These are phyloP conservation scores for Augochlorella aurata DNA, from an alignment of 2,888 invertebrate genomes.

Conservation along the genomic window DNA sequence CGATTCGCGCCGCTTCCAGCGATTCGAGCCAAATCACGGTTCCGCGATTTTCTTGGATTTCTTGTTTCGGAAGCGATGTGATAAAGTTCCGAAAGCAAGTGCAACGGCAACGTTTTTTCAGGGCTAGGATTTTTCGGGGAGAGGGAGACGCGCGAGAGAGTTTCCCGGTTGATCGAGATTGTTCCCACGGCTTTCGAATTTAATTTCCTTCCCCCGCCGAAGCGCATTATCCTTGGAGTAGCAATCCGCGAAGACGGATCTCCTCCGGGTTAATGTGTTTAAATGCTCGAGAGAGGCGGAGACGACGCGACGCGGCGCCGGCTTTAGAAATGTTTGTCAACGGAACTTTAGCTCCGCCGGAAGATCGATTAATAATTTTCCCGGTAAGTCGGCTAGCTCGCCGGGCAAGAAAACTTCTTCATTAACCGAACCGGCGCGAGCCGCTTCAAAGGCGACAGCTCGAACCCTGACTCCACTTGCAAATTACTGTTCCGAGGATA, in stretches of 20 bases:
- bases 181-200: neutral
- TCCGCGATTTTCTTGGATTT: no score
- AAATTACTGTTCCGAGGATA: slow-evolving; percentile 43
- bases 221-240: neutral
- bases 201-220: slow-evolving; percentile 8
- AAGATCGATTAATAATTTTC: slow-evolving; percentile 50
- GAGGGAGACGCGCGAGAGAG: neutral
- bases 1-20: no score
- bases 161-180: neutral
- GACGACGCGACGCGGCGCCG: neutral
- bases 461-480: slow-evolving; percentile 12
- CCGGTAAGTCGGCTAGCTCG: slow-evolving; percentile 12
- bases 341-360: slow-evolving; percentile 6
- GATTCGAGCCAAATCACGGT: no score
- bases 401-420: slow-evolving; percentile 39
- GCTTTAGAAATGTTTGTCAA: slow-evolving; percentile 21
- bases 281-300: slow-evolving; percentile 16
- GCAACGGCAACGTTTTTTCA: neutral
- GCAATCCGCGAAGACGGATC: neutral
- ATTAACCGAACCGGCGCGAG: slow-evolving; percentile 35
- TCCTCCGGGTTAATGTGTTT: slow-evolving; percentile 10
- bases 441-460: slow-evolving; percentile 26
- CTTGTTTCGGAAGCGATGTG: no score
- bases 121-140: neutral
- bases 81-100: no score